Percentiles rank a stretch among this genome's conserved stretches.
These are phyloP conservation scores for Cryptoleucopteryx plumbea DNA, from an alignment of 2,113 vertebrate species.

Conservation along the genomic window DNA sequence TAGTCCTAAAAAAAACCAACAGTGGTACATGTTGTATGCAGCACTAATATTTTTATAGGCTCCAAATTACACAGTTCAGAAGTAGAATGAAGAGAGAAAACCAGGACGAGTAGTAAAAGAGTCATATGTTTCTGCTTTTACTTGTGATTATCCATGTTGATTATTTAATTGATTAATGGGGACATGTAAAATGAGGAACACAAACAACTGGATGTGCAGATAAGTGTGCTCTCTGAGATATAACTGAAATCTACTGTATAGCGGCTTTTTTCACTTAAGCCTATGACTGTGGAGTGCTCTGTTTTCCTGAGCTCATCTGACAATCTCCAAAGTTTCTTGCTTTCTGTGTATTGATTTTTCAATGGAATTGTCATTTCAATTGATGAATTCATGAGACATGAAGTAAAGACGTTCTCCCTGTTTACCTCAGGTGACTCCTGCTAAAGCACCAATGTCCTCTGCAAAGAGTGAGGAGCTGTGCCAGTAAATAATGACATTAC, in stretches of 20 bases:
- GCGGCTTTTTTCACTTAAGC: background rate
- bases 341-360: background rate
- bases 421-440: background rate
- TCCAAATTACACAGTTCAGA: background rate
- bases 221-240: background rate
- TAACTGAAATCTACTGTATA: background rate
- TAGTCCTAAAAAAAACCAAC: fast-evolving
- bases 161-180: background rate
- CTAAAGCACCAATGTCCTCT: background rate
- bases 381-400: background rate
- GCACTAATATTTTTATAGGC: background rate
- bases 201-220: background rate
- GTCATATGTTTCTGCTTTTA: background rate
- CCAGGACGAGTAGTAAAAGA: background rate
- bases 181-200: background rate
- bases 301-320: background rate
- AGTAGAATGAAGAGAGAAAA: background rate
- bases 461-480: background rate
- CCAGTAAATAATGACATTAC: background rate
- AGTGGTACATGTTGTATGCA: background rate
- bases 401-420: background rate
- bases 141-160: background rate
- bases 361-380: background rate
- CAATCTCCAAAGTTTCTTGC: background rate
- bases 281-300: background rate